These are phyloP conservation scores for Cartodere bifasciata DNA, from an alignment of 2,888 invertebrate genomes.

Conservation along the genomic window DNA sequence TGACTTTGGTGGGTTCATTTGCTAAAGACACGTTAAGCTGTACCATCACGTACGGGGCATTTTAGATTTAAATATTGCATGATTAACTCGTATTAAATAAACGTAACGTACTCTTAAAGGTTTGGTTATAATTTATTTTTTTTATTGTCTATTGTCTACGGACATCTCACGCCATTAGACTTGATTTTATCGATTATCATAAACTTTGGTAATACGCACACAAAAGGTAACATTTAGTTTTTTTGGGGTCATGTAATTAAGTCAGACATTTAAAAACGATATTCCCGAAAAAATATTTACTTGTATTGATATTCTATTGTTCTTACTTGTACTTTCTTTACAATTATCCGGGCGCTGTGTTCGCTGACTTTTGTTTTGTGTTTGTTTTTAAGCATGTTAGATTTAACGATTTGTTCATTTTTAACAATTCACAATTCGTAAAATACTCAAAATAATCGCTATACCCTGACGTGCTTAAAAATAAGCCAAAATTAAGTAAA, in stretches of 20 bases:
- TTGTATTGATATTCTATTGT: too few relatives aligned
- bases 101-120: slow-evolving; percentile 34
- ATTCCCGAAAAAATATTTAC: too few relatives aligned
- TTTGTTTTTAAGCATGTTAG: slow-evolving; percentile 25
- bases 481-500: slow-evolving; percentile 12
- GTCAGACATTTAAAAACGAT: too few relatives aligned
- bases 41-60: slow-evolving; percentile 36
- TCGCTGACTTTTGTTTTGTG: too few relatives aligned
- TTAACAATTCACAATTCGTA: too few relatives aligned
- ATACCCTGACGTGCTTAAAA: slow-evolving; percentile 12
- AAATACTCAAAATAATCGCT: too few relatives aligned
- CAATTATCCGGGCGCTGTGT: too few relatives aligned
- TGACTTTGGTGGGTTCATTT: slow-evolving; percentile 18
- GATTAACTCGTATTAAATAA: slow-evolving; percentile 38
- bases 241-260: too few relatives aligned
- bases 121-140: slow-evolving; percentile 38
- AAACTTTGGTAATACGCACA: slow-evolving; percentile 19
- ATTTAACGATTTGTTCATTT: slow-evolving; percentile 17
- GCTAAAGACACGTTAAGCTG: slow-evolving; percentile 23
- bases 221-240: slow-evolving; percentile 12
- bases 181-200: slow-evolving; percentile 29
- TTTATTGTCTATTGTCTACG: slow-evolving; percentile 34
- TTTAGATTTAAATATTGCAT: slow-evolving; percentile 40
- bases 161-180: slow-evolving; percentile 34
- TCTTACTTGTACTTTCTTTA: too few relatives aligned